Evolutionary conservation across 1,140 invertebrate genomes (phyloP).

Genomic region (Nymphalis io): DNA sequence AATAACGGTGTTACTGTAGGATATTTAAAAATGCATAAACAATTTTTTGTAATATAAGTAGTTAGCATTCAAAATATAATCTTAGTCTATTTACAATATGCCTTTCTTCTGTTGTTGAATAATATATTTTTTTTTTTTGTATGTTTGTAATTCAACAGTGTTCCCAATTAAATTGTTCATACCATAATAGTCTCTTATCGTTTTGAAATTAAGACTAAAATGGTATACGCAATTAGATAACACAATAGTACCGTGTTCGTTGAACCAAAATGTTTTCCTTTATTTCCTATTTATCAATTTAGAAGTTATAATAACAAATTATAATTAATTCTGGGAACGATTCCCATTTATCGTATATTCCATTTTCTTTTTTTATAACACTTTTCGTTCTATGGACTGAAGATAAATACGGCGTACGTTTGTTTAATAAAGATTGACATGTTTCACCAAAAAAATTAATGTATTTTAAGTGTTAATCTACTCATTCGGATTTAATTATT

Average conservation of each 20-base stretch:
- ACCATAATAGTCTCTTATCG: not conserved
- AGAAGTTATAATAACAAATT: slow-evolving; percentile 36
- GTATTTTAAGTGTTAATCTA: not conserved
- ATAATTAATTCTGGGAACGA: slow-evolving; percentile 21
- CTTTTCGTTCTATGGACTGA: slow-evolving; percentile 6
- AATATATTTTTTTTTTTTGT: slow-evolving; percentile 13
- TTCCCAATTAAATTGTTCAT: not conserved
- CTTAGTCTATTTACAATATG: slow-evolving; percentile 28
- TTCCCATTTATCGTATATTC: slow-evolving; percentile 31
- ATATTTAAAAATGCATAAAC: slow-evolving; percentile 67
- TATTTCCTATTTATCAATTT: slow-evolving; percentile 33
- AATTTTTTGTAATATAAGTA: slow-evolving; percentile 68
- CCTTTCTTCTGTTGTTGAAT: slow-evolving; percentile 11
- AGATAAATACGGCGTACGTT: slow-evolving; percentile 6
- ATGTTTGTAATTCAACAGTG: not conserved
- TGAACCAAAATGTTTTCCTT: slow-evolving; percentile 31
- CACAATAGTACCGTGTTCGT: not conserved
- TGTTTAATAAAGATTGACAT: not conserved
- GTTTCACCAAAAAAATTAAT: not conserved
- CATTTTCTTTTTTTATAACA: slow-evolving; percentile 27
- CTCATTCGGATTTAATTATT: not conserved
- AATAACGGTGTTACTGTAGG: slow-evolving; percentile 42
- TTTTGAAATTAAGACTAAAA: not conserved
- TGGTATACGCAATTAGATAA: not conserved
- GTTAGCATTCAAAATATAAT: slow-evolving; percentile 58